Base-by-base conservation (phyloP, 2,113 vertebrate genomes). In the Halcyon malimbica region DNA sequence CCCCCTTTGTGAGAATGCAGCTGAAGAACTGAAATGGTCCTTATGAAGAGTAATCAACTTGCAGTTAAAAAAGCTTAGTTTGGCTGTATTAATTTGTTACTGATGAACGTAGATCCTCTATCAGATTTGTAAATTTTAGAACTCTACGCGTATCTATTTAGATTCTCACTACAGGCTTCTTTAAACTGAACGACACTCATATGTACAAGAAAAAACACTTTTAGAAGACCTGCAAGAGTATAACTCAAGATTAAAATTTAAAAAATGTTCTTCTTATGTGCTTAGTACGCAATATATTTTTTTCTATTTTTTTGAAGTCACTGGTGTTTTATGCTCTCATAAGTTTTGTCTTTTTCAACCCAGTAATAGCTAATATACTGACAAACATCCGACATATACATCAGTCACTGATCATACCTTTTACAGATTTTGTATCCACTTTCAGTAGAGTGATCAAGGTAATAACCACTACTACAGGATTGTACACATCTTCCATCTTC, bases 401-500 rank as follows among this genome's bases (percentile, higher is more conserved):
- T 78, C 42, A 83, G 31, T 16, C 37, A 65, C 29, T 25, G 48
- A 62, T 65, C 26, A 33, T 95, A 97, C 99, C 98, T 99, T 98
- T 98, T 99, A 97, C 99, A 99, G 97, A 97, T 99, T 97, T 98
- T 97, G 94, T 98, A 98, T 78, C 98, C 98, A 10, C 96, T 98
- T 92, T 99, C 99, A 88, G 97, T 93, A 83, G 98, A 97, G 91
- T 98, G 98, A 95, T 99, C 98, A 94, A 99, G 97, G 96, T 99
- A 99, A 97, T 99, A 99, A 86, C 98, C 98, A 87, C 93, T 93
- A 54, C 98, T 99, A 95, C 99, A 99, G 57, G 97, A 98, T 26
- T 96, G 97, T 71, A 99, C 99, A 79, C 99, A 99, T 65, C 98
- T 98, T 98, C 99, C 99, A 70, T 99, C 99, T 97, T 99, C 99